Evolutionary conservation across 1,140 invertebrate species (phyloP), one percentile per base, ranked within the genome.

Genomic region (Drosophila nannoptera): DNA sequence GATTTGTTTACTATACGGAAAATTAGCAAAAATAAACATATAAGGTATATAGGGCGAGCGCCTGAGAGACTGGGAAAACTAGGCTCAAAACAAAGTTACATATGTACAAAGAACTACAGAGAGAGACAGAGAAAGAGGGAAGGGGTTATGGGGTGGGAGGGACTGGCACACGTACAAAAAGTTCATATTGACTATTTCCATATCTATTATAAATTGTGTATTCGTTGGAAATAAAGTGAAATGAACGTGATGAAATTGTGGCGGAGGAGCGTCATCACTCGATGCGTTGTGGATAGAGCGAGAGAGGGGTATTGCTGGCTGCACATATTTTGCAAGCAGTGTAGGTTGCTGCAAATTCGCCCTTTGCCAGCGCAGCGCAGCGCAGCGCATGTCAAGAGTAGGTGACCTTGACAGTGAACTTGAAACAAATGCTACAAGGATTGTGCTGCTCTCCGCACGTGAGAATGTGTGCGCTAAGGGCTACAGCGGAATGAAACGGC

Each of bases 321-420:
- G 50, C 36, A 60, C 42, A 69, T 65, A 62, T 67, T 77, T 74
- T 35, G 50, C 43, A 52, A 60, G 35, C 60, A 69, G 60, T 64
- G 67, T 64, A 16, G 53, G 29, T 35, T 68, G 63, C 63, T 49
- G 59, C 35, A 56, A 50, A 65, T 50, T 50, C 55, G 63, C 68
- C 46, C 67, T 62, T 58, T 64, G 46, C 35, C 42, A 48, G 61
- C 53, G 69, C 62, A 61, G 69, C 53, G 69, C 62, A 61, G 69
- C 69, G 22, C 3, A 78, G 81, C 81, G 81, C 81, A 84, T 84
- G 77, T 40, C 77, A 75, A 86, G 78, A 84, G 84, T 81, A 80
- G 81, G 78, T 89, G 88, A 89, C 88, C 88, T 89, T 89, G 88
- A 89, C 88, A 89, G 88, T 89, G 88, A 89, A 89, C 87, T 89